Evolutionary conservation across 2,113 vertebrate genomes (phyloP).

Genomic region (Spheniscus mendiculus): DNA sequence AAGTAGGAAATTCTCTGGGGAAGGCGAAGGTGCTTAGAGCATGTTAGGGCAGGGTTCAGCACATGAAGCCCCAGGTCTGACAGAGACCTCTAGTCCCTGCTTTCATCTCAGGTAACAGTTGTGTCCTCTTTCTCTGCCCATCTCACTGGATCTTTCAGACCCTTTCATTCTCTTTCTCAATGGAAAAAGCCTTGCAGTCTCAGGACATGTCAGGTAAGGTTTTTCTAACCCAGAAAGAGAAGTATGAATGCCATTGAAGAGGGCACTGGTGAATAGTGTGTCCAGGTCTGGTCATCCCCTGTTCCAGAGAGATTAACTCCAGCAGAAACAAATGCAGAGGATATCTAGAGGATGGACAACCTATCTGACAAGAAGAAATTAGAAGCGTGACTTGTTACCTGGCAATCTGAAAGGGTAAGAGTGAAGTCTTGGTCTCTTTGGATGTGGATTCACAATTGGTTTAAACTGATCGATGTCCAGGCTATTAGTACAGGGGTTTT

Average conservation of each 20-base stretch:
- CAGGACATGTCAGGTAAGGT: not conserved
- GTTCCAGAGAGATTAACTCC: not conserved
- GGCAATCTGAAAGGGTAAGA: not conserved
- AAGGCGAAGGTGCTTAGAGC: not conserved
- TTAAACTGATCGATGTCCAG: not conserved
- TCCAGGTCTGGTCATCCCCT: not conserved
- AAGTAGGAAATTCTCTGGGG: not conserved
- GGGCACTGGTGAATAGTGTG: not conserved
- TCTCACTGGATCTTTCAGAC: not conserved
- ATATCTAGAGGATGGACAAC: not conserved
- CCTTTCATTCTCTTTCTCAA: not conserved
- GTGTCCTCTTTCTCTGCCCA: not conserved
- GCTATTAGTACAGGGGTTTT: not conserved
- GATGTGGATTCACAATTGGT: not conserved
- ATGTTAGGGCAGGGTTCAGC: not conserved
- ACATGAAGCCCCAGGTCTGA: not conserved
- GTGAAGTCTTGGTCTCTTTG: not conserved
- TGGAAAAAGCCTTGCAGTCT: not conserved
- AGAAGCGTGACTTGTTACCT: not conserved
- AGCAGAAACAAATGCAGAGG: not conserved
- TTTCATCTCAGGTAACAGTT: not conserved
- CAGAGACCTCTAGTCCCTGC: not conserved
- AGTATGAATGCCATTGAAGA: not conserved
- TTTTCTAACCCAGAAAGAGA: not conserved
- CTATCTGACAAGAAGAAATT: not conserved